Evolutionary conservation across 2,113 vertebrate genomes (phyloP).

Genomic region (Ahaetulla prasina): DNA sequence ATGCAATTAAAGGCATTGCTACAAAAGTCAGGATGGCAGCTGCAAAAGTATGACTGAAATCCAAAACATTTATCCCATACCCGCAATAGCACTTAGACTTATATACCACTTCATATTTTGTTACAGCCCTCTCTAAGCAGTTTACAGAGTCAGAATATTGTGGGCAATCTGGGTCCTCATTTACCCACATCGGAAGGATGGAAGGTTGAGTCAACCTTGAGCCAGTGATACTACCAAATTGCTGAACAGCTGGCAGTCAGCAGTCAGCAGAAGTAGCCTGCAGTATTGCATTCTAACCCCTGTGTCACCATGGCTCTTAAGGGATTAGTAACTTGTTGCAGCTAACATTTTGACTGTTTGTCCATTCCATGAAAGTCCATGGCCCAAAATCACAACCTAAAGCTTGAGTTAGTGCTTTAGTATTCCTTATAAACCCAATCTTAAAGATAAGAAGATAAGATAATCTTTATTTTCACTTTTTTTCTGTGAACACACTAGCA

Average conservation of each 20-base stretch:
- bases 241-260: too few relatives aligned
- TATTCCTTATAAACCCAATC: background rate
- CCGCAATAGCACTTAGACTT: too few relatives aligned
- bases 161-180: too few relatives aligned
- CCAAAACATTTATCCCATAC: background rate
- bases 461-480: background rate
- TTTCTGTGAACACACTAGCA: background rate
- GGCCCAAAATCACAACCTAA: background rate
- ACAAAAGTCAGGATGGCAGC: background rate
- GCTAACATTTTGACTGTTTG: background rate
- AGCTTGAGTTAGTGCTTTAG: background rate
- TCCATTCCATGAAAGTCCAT: background rate
- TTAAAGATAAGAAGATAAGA: background rate
- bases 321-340: background rate
- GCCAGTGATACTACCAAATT: too few relatives aligned
- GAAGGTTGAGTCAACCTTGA: too few relatives aligned
- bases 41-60: background rate
- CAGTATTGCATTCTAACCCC: too few relatives aligned
- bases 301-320: too few relatives aligned
- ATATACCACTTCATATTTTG: too few relatives aligned
- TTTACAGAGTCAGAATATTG: too few relatives aligned
- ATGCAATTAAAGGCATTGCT: background rate
- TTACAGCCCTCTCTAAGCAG: too few relatives aligned
- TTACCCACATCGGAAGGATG: too few relatives aligned
- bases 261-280: too few relatives aligned